phyloP scores from a whole-genome alignment of 2,888 invertebrate species.

The Augiades crinisus region DNA sequence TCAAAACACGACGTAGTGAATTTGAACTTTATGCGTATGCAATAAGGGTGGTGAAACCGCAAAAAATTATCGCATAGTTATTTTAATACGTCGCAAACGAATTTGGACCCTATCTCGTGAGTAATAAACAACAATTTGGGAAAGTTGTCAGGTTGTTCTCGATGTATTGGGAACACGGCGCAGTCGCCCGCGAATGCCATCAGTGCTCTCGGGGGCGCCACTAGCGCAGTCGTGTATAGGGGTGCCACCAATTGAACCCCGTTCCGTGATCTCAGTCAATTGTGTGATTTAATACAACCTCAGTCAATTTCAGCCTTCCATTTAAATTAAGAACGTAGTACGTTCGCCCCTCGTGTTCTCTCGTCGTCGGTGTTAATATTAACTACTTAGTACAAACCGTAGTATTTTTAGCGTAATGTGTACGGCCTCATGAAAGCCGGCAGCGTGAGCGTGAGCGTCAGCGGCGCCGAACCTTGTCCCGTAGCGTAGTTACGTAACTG shows the following conservation, averaged over 20 bases:
- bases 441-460: slow-evolving; percentile 47
- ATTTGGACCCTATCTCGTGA: slow-evolving; percentile 37
- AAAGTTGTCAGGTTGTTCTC: slow-evolving; percentile 32
- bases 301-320: slow-evolving; percentile 41
- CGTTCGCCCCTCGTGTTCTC: neutral
- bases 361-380: neutral
- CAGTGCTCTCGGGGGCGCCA: slow-evolving; percentile 70
- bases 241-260: slow-evolving; percentile 37
- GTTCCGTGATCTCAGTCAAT: slow-evolving; percentile 46
- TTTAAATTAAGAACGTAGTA: slow-evolving; percentile 15
- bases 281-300: slow-evolving; percentile 44
- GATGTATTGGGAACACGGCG: slow-evolving; percentile 50
- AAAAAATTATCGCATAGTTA: slow-evolving; percentile 25
- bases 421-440: slow-evolving; percentile 50
- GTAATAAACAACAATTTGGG: slow-evolving; percentile 37
- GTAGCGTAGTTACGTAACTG: slow-evolving; percentile 72
- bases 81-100: slow-evolving; percentile 33
- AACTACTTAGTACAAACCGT: neutral
- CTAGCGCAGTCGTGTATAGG: slow-evolving; percentile 53
- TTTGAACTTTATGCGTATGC: slow-evolving; percentile 32
- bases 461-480: slow-evolving; percentile 56
- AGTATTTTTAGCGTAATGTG: slow-evolving; percentile 39
- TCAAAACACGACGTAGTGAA: slow-evolving; percentile 17
- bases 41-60: slow-evolving; percentile 28
- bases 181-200: slow-evolving; percentile 54